Base-by-base conservation (phyloP, 2,797 vertebrate species). In the Gadopsis bispinosus region DNA sequence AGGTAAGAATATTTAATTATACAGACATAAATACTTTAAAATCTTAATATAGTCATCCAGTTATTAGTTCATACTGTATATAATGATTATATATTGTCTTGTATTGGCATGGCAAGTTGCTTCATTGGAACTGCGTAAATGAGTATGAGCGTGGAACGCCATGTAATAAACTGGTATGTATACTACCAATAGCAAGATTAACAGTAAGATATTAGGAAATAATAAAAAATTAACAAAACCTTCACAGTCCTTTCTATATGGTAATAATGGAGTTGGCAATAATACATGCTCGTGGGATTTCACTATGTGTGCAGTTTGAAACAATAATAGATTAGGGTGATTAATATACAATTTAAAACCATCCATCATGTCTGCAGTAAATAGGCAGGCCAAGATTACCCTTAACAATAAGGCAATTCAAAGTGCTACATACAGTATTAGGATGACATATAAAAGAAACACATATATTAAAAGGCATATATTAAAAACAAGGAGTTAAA, bases 361-460 rank as follows among this genome's bases (percentile, higher is more conserved):
- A 13, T 31, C 10, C 3, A 43, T 31, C 31, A 50, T 2, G 26
- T 9, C 37, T 35, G 26, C 55, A 53, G 26, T 17, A 12, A 41
- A 59, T 19, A 41, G 6, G 13, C 33, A 47, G 29, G 19, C 5
- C 41, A 13, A 2, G 1, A 26, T 22, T 37, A 37, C 48, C 59
- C 50, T 26, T 39, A 56, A 68, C 33, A 37, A 5, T 26, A 26
- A 54, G 55, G 19, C 39, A 31, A 41, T 39, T 63, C 51, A 59
- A 60, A 68, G 45, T 10, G n/a, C 47, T 75, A 31, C n/a, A 11
- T 54, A 31, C 22, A 39, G 47, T 45, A 47, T 26, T 77, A 48
- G 53, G 39, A 39, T 17, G 19, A 6, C 8, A 59, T 59, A 41
- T 31, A 17, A 64, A 53, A 37, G 6, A 68, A n/a, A 26, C 26